Evolutionary conservation across 2,888 invertebrate genomes (phyloP).

Genomic region (Adela reaumurella): DNA sequence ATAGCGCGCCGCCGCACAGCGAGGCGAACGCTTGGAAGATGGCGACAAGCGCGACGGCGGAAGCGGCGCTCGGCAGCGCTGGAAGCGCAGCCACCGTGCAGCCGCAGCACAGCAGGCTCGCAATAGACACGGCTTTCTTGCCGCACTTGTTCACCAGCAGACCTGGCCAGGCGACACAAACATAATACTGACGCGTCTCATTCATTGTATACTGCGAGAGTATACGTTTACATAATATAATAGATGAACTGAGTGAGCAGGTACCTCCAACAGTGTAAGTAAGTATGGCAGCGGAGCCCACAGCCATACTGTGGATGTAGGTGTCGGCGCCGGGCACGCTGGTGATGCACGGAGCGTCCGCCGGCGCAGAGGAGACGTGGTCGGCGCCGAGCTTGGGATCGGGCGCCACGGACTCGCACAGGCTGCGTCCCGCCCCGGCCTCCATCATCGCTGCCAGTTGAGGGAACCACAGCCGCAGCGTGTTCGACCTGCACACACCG

Average conservation of each 20-base stretch:
- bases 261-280: conserved; percentile 60
- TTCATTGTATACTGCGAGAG: background rate
- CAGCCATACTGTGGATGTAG: conserved; percentile 67
- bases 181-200: too few relatives aligned
- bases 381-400: conserved; percentile 27
- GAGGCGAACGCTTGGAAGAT: conserved; percentile 50
- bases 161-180: conserved; percentile 18
- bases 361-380: conserved; percentile 11
- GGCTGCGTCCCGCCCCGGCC: conserved; percentile 19
- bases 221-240: background rate
- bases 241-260: conserved; percentile 21
- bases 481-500: conserved; percentile 71
- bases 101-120: conserved; percentile 32
- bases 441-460: conserved; percentile 74
- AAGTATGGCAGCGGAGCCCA: conserved; percentile 59
- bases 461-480: conserved; percentile 82
- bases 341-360: conserved; percentile 24
- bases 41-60: conserved; percentile 54
- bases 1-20: conserved; percentile 55
- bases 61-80: conserved; percentile 38
- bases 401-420: conserved; percentile 29
- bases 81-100: conserved; percentile 54
- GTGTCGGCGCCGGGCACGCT: conserved; percentile 56
- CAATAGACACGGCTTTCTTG: conserved; percentile 30
- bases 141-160: conserved; percentile 40